Evolutionary conservation across 1,140 invertebrate genomes (phyloP), one percentile per base, ranked within the genome.

Genomic region (Drosophila tropicalis): DNA sequence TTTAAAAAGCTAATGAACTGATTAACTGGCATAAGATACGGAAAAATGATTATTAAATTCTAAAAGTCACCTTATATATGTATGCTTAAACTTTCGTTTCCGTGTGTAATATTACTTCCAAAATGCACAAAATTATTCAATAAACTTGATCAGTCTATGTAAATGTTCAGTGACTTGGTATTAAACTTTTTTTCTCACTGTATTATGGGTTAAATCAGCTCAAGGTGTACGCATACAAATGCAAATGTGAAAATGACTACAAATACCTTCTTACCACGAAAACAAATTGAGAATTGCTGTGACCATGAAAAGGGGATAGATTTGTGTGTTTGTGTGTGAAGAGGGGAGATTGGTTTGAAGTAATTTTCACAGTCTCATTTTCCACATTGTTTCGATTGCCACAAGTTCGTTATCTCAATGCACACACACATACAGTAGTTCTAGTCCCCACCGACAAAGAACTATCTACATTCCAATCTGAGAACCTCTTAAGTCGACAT

Each of bases 401-500:
- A 57, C 22, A 29, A 57, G n/a, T 58, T 34, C 56, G 56, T 58
- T 58, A 62, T 62, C 60, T 40, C 17, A 41, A 19, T 62, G 40
- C 19, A 36, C 10, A 36, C 34, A 36, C 34, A 41, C 39, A 25
- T 5, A 29, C 5, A 61, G n/a, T 19, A 25, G 13, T 41, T 61
- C 15, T 34, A 19, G 32, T 29, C 36, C 44, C 44, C 19, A 19
- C 25, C 36, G 29, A 25, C 62, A 63, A 63, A 25, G 29, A 63
- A 32, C 60, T 25, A 25, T 63, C 41, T 63, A 47, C 62, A 63
- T 63, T 63, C 29, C 62, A 62, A 62, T 62, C 60, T 62, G 60
- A 40, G 60, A 44, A n/a, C 75, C 75, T 51, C 68, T 78, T 78
- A 78, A 78, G 75, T 62, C 75, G 68, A 78, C 75, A 77, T 77